Conservation (phyloP, 2,888 invertebrate species). For the Notocelia uddmanniana region DNA sequence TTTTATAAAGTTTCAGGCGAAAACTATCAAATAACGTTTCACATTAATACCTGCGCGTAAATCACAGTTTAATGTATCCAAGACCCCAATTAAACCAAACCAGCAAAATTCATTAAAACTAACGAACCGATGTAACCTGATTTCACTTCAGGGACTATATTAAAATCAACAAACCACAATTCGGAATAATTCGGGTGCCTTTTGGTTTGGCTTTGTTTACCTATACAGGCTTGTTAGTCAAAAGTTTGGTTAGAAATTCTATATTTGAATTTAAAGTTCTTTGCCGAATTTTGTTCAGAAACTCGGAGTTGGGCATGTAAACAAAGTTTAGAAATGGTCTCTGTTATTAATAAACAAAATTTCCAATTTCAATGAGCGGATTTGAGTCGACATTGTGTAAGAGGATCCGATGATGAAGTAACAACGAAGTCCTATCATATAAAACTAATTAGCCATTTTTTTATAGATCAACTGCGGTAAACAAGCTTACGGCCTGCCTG, state of each 20-base stretch:
- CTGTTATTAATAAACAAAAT: not conserved
- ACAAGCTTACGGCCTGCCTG: no score
- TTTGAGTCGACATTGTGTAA: not conserved
- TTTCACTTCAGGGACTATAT: conserved; percentile 32
- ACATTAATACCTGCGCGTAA: not conserved
- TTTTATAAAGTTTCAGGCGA: not conserved
- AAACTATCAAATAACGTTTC: not conserved
- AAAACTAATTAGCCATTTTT: no score
- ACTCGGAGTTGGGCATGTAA: not conserved
- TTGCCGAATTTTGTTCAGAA: conserved; percentile 1
- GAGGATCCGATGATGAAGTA: not conserved
- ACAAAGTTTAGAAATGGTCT: not conserved
- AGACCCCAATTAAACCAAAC: conserved; percentile 5
- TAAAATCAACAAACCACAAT: conserved; percentile 38
- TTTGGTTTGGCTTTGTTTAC: conserved; percentile 25
- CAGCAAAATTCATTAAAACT: conserved; percentile 41
- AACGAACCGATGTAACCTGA: conserved; percentile 33
- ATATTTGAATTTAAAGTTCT: conserved; percentile 30
- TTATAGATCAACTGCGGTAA: no score
- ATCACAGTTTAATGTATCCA: conserved; percentile 24
- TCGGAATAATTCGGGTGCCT: conserved; percentile 27
- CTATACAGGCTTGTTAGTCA: conserved; percentile 33
- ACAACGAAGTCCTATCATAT: not conserved
- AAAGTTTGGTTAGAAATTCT: conserved; percentile 28
- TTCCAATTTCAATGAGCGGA: not conserved